phyloP scores from a whole-genome alignment of 2,113 vertebrate genomes.

The Ophiodon elongatus region DNA sequence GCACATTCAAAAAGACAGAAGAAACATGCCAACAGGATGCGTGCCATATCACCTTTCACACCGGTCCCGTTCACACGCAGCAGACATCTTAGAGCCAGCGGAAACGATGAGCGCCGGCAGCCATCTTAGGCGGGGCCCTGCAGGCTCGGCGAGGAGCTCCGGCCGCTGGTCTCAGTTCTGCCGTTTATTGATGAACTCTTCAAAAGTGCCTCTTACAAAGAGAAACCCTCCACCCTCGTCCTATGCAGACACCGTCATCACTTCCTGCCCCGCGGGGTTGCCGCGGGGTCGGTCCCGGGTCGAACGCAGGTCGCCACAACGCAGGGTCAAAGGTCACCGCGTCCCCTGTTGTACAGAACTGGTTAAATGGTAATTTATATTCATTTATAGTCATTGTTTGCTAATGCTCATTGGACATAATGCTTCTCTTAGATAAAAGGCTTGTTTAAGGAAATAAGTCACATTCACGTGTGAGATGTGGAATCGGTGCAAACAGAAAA shows the following conservation, averaged over 20 bases:
- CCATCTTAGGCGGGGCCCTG: constrained; percentile 25
- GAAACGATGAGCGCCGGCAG: neutral
- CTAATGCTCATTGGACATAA: neutral
- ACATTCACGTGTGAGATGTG: neutral
- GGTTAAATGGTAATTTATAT: constrained; percentile 38
- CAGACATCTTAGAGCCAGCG: constrained; percentile 21
- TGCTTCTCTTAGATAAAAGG: constrained; percentile 5
- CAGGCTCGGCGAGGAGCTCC: neutral
- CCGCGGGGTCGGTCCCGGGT: constrained; percentile 29
- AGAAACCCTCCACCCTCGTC: neutral
- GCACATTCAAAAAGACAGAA: neutral
- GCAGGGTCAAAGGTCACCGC: constrained; percentile 38
- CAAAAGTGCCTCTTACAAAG: neutral
- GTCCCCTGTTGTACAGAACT: constrained; percentile 17
- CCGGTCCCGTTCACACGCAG: neutral
- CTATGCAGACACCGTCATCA: neutral
- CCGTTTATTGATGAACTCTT: constrained; percentile 13
- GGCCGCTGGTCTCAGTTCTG: neutral
- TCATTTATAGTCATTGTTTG: constrained; percentile 42
- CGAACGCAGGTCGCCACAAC: constrained; percentile 34
- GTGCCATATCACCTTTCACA: neutral
- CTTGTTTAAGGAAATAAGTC: constrained; percentile 16
- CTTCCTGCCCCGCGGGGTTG: constrained; percentile 49
- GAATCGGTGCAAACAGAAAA: neutral
- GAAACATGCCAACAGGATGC: neutral